Evolutionary conservation across 2,888 invertebrate species (phyloP).

Genomic region (Aleiodes leptofemur): DNA sequence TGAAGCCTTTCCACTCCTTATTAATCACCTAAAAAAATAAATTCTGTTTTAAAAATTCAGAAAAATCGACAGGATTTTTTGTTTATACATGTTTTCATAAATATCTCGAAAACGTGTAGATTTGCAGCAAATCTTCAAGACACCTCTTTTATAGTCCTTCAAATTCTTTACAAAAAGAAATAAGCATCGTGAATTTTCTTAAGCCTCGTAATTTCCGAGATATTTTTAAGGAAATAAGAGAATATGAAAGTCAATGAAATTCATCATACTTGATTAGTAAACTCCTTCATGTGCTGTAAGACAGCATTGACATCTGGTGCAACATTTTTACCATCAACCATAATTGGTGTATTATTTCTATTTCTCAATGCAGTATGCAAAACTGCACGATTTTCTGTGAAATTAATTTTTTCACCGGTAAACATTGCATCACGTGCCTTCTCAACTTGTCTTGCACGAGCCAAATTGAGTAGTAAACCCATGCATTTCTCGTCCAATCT

Average conservation of each 20-base stretch:
- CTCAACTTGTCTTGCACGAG: slow-evolving; percentile 86
- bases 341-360: slow-evolving; percentile 85
- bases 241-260: not conserved
- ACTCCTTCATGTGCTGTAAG: slow-evolving; percentile 95
- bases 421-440: slow-evolving; percentile 94
- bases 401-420: slow-evolving; percentile 95
- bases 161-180: too few species aligned
- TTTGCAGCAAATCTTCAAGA: too few species aligned
- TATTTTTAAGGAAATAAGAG: not conserved
- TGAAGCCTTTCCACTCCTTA: slow-evolving; percentile 76
- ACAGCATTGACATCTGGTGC: slow-evolving; percentile 95
- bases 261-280: slow-evolving; percentile 84
- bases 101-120: too few species aligned
- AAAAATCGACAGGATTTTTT: not conserved
- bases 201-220: too few species aligned
- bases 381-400: slow-evolving; percentile 97
- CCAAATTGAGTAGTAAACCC: slow-evolving; percentile 85
- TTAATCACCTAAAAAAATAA: slow-evolving; percentile 63
- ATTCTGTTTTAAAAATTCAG: slow-evolving; percentile 21
- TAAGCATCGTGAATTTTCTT: too few species aligned
- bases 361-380: slow-evolving; percentile 96
- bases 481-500: slow-evolving; percentile 88
- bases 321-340: slow-evolving; percentile 92
- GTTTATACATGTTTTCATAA: too few species aligned
- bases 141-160: too few species aligned